A percentile compares a stretch with the other conserved stretches of the same genome.
Conservation (phyloP, 92 coral and sea anemone genomes). For the Epizoanthus fatuus region DNA sequence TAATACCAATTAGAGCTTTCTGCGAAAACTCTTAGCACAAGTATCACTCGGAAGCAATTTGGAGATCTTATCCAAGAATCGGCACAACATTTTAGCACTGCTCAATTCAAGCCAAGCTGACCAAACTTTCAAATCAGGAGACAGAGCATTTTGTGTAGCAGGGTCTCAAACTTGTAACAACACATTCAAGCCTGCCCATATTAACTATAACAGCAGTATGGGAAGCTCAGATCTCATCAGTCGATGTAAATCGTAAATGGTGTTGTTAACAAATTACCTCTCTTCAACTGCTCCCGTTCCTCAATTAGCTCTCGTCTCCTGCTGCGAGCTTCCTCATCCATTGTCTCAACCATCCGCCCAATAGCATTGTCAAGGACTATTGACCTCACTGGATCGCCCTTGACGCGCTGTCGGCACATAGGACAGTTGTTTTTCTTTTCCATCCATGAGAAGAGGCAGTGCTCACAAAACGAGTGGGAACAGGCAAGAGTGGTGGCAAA, state of each 20-base stretch:
- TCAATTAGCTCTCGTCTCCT: constrained; percentile 78
- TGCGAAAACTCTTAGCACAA: constrained; percentile 22
- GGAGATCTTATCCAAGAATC: constrained; percentile 24
- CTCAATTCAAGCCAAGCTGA: constrained; percentile 2
- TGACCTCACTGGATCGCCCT: constrained; percentile 88
- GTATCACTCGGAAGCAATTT: constrained; percentile 11
- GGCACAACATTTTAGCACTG: neutral
- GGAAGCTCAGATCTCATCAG: constrained; percentile 51
- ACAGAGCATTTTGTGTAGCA: constrained; percentile 29
- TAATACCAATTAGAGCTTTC: constrained; percentile 35
- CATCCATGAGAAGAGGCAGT: constrained; percentile 92
- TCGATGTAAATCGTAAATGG: constrained; percentile 49
- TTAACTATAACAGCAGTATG: constrained; percentile 43
- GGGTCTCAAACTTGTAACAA: constrained; percentile 44
- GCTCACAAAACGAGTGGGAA: constrained; percentile 96
- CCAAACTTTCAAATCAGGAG: constrained; percentile 45
- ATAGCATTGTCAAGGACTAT: constrained; percentile 98
- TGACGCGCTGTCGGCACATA: constrained; percentile 87
- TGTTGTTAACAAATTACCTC: constrained; percentile 85
- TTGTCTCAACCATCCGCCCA: constrained; percentile 92
- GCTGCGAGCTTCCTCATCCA: constrained; percentile 92
- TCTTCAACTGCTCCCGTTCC: constrained; percentile 92
- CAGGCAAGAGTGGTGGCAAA: constrained; percentile 91
- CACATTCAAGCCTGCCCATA: constrained; percentile 48
- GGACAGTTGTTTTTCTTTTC: constrained; percentile 94